Evolutionary conservation across 1,140 invertebrate species (phyloP).

Genomic region (Caenorhabditis tropicalis): DNA sequence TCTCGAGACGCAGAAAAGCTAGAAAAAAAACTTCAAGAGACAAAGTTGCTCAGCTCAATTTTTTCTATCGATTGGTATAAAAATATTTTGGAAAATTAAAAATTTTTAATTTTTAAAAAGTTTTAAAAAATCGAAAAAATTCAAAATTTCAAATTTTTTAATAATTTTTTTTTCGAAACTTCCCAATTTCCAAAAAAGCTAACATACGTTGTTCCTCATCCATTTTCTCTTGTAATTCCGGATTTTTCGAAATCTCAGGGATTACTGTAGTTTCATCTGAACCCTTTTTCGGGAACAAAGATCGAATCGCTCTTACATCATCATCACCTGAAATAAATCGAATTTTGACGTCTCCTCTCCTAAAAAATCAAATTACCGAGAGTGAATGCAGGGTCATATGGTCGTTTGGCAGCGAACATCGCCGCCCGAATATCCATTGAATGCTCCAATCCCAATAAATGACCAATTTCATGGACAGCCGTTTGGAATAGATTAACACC

Average conservation of each 20-base stretch:
- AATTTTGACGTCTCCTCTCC: background rate
- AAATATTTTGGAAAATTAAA: too few relatives aligned
- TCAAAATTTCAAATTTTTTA: too few relatives aligned
- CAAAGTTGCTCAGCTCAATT: too few relatives aligned
- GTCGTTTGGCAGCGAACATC: constrained; percentile 64
- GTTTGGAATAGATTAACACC: constrained; percentile 70
- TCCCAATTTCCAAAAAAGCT: too few relatives aligned
- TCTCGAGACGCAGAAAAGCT: too few relatives aligned
- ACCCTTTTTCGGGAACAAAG: constrained; percentile 51
- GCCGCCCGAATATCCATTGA: constrained; percentile 66
- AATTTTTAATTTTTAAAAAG: too few relatives aligned
- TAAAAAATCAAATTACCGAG: constrained; percentile 45
- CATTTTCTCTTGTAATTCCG: background rate
- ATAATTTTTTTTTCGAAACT: too few relatives aligned
- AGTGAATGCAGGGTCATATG: constrained; percentile 61
- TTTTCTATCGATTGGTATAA: too few relatives aligned
- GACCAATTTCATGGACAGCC: constrained; percentile 70
- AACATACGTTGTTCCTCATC: background rate
- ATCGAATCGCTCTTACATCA: constrained; percentile 63
- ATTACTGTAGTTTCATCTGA: background rate
- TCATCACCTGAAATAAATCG: constrained; percentile 53
- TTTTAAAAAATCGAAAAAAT: too few relatives aligned
- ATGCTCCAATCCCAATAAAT: constrained; percentile 70
- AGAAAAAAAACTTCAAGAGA: too few relatives aligned
- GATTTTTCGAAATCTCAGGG: background rate